Percentiles rank a stretch among this genome's conserved stretches.
phyloP scores from a whole-genome alignment of 2,888 invertebrate species.

The Acleris sparsana region DNA sequence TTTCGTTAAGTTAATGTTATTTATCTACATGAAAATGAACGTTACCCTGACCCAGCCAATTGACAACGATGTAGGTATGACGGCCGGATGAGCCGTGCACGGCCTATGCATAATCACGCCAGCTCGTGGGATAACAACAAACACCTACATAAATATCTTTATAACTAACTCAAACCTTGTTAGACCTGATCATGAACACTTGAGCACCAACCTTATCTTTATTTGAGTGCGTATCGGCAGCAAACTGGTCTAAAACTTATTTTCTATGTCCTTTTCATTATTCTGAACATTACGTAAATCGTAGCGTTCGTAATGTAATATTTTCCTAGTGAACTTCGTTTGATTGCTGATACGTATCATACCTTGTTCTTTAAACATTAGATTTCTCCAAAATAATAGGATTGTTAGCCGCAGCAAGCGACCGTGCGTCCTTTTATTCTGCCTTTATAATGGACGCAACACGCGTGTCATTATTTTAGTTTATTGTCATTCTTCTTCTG shows the following conservation, averaged over 20 bases:
- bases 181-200: constrained; percentile 5
- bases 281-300: constrained; percentile 26
- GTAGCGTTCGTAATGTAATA: constrained; percentile 22
- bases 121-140: constrained; percentile 18
- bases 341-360: constrained; percentile 39
- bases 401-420: constrained; percentile 29
- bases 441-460: constrained; percentile 18
- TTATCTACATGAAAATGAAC: constrained; percentile 6
- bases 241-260: constrained; percentile 9
- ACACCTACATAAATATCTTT: constrained; percentile 18
- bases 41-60: constrained; percentile 31
- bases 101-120: constrained; percentile 26
- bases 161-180: constrained; percentile 22
- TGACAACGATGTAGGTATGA: not conserved
- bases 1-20: too few relatives aligned
- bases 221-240: constrained; percentile 4
- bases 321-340: constrained; percentile 33
- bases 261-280: not conserved
- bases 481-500: not conserved
- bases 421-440: constrained; percentile 40
- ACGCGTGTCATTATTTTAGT: not conserved
- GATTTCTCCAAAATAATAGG: constrained; percentile 38
- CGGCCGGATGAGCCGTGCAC: constrained; percentile 27
- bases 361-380: constrained; percentile 29
- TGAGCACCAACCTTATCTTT: constrained; percentile 20